Percentiles rank a stretch among this genome's conserved stretches.
Evolutionary conservation across 1,140 invertebrate species (phyloP).

Genomic region (Zaprionus taronus): DNA sequence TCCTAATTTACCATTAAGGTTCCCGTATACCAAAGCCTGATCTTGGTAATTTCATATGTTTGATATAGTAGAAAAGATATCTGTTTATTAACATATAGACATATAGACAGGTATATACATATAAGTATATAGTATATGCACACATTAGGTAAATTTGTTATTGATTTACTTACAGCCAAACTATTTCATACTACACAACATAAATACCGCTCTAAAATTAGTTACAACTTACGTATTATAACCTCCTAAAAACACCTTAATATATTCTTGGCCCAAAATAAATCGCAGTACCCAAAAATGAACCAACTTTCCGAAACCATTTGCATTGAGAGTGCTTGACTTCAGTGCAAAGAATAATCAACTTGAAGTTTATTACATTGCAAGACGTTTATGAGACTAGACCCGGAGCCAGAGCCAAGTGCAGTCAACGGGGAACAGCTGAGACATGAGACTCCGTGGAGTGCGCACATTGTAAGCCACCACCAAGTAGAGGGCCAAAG

Average conservation of each 20-base stretch:
- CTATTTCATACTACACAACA: no score
- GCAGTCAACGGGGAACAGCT: background rate
- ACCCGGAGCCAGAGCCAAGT: conserved; percentile 42
- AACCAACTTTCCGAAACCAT: background rate
- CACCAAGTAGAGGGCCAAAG: conserved; percentile 28
- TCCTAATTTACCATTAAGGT: no score
- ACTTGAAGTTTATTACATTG: conserved; percentile 46
- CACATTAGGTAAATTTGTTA: no score
- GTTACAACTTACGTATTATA: background rate
- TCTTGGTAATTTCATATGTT: no score
- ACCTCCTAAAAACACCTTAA: background rate
- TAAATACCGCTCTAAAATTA: background rate
- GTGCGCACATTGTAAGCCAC: conserved; percentile 15
- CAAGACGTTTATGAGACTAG: conserved; percentile 44
- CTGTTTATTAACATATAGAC: no score
- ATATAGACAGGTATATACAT: no score
- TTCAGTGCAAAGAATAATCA: conserved; percentile 45
- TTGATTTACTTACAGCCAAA: no score
- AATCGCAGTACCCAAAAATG: background rate
- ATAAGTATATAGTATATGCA: background rate
- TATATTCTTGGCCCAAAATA: background rate
- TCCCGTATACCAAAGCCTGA: no score
- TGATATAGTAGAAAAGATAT: no score
- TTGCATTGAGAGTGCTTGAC: conserved; percentile 39
- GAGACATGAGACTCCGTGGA: background rate